A percentile compares a stretch with the other conserved stretches of the same genome.
These are phyloP conservation scores for Oryzias sinensis DNA, from an alignment of 2,797 vertebrate species.

Conservation along the genomic window DNA sequence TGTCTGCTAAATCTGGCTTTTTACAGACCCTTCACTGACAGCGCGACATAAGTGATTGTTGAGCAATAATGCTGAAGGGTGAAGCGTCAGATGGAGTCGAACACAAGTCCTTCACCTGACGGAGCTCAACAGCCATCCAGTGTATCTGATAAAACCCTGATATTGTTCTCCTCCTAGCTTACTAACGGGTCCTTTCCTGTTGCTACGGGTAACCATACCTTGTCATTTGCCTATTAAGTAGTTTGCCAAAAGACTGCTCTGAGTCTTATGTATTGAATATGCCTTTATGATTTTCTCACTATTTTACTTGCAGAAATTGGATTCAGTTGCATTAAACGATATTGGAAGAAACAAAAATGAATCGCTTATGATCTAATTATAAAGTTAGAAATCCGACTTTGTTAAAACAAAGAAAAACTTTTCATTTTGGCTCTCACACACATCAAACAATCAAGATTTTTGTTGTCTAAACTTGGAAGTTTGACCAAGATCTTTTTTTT, in stretches of 20 bases:
- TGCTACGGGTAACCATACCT: slow-evolving; percentile 13
- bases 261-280: not conserved
- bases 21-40: not conserved
- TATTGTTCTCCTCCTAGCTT: not conserved
- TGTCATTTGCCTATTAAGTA: slow-evolving; percentile 3
- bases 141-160: slow-evolving; percentile 9
- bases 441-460: too few relatives aligned
- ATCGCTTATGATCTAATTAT: too few relatives aligned
- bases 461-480: too few relatives aligned
- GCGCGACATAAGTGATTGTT: not conserved
- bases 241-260: slow-evolving; percentile 1
- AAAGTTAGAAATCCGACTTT: too few relatives aligned
- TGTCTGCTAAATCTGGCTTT: too few relatives aligned
- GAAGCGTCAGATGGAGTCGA: slow-evolving; percentile 1
- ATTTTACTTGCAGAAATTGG: too few relatives aligned
- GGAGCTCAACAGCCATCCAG: not conserved
- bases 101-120: not conserved
- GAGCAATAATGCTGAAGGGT: not conserved
- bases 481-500: too few relatives aligned
- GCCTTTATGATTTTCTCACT: too few relatives aligned
- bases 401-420: too few relatives aligned
- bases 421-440: too few relatives aligned
- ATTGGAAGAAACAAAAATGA: too few relatives aligned
- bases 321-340: too few relatives aligned
- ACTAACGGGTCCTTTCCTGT: slow-evolving; percentile 1